Evolutionary conservation across 2,888 invertebrate genomes (phyloP), one percentile per base, ranked within the genome.

Genomic region (Lymantria dispar): DNA sequence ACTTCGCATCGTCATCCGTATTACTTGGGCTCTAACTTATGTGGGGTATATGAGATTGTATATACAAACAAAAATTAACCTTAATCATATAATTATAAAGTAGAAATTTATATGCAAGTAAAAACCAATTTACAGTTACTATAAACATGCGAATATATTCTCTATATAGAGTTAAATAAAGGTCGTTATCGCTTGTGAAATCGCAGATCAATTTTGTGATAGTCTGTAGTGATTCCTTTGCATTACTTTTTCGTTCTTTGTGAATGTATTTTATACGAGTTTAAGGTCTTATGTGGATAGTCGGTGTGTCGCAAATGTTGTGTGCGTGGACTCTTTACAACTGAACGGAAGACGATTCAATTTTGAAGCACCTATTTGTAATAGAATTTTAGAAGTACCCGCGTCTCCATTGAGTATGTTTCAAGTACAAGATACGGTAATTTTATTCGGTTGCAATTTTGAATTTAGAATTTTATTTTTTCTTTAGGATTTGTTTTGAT

Each of bases 1-100:
- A 90, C 83, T 89, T 90, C 84, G 87, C 90, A 84, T 87, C 89
- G 90, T 88, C 90, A 90, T 88, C 85, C 85, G 83, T 90, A 90
- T 90, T 90, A 88, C 90, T 90, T 87, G 85, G 75, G 87, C 85
- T 80, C 85, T 88, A 87, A 88, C 88, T 89, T 89, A 88, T 87
- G 87, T 88, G 87, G 83, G 80, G 84, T 83, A 83, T 72, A 76
- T 74, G 74, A 68, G 60, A 43, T 53, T n/a, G 8, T 2, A 1
- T 8, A 2, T 9, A 10, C 69, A 70, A 38, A 12, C 43, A 31
- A 83, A 75, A 66, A 38, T 44, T 3, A 33, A 71, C 76, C 65
- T 45, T 77, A 69, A 7, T 0, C 0, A 0, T 0, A 0, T 0
- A 0, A 0, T 0, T 0, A 7, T 60, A 78, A 15, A 69, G 73